Conservation (phyloP, 1,140 invertebrate species). For the Diploscapter pachys region DNA sequence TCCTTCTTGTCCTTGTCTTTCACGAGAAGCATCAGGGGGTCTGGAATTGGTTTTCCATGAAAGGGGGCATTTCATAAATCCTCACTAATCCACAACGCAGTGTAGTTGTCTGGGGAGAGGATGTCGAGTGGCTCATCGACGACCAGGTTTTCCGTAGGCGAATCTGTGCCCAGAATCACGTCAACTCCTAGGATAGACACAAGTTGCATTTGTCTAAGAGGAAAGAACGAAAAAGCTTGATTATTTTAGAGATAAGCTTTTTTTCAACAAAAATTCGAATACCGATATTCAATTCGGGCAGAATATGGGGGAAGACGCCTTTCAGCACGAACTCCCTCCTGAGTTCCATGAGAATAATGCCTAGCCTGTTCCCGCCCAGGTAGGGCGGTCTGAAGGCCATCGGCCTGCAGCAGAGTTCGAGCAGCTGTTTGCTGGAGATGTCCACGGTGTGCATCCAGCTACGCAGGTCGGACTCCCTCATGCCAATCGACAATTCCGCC, state of each 20-base stretch:
- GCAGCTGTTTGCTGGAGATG: slow-evolving; percentile 48
- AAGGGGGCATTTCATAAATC: not conserved
- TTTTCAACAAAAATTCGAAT: slow-evolving; percentile 1
- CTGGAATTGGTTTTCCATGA: not conserved
- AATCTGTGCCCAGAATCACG: slow-evolving; percentile 52
- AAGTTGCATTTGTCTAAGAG: not conserved
- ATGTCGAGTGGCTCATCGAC: slow-evolving; percentile 45
- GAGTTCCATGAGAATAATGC: slow-evolving; percentile 56
- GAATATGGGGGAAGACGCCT: slow-evolving; percentile 51
- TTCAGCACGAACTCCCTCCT: slow-evolving; percentile 54
- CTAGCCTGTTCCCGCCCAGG: slow-evolving; percentile 55
- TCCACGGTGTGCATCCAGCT: slow-evolving; percentile 44
- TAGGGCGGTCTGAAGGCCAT: slow-evolving; percentile 55
- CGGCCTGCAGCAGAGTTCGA: slow-evolving; percentile 48
- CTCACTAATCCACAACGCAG: slow-evolving; percentile 52
- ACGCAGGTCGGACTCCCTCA: slow-evolving; percentile 53
- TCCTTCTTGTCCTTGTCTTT: slow-evolving; percentile 19
- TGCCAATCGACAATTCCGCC: slow-evolving; percentile 50
- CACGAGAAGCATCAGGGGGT: slow-evolving; percentile 30
- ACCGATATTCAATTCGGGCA: slow-evolving; percentile 49
- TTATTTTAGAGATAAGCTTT: not conserved
- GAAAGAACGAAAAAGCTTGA: not conserved
- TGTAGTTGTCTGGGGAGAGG: slow-evolving; percentile 42
- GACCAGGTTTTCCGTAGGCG: slow-evolving; percentile 52
- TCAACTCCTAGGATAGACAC: slow-evolving; percentile 30